Evolutionary conservation across 2,113 vertebrate species (phyloP), one percentile per base, ranked within the genome.

Genomic region (Salvelinus namaycush): DNA sequence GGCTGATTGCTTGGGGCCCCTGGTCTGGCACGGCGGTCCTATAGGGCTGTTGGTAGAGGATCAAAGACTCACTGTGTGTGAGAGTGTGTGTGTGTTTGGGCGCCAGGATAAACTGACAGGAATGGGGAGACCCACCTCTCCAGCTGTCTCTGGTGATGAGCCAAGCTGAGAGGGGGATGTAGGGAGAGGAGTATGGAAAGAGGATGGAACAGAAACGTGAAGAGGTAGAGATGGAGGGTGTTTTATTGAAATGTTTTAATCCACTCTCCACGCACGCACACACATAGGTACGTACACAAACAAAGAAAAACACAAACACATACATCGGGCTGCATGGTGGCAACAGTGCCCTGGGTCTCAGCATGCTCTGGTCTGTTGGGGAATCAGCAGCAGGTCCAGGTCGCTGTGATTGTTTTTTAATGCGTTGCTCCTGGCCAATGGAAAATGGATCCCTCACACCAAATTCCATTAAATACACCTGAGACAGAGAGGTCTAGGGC

Each of bases 331-430:
- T 44, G 39, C 9, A 9, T 44, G 39, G 39, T 20, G 54, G 54
- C 54, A 57, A 18, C 54, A 20, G 54, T 20, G 54, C 54, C 13
- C 68, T 26, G 60, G 24, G 16, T 48, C 31, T 59, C 11, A 44
- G 20, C 81, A 83, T 73, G 74, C 75, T 70, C 76, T n/a, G 57
- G 77, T 88, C 86, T 77, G 68, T 68, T 72, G 84, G 81, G 84
- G 85, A 85, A 83, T 83, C 78, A 83, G 80, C 75, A 83, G 80
- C 84, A 82, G 80, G 80, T 77, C 82, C 80, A 85, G 82, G 84
- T 82, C 79, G 60, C 77, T 75, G 76, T 81, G 79, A 82, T 80
- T 86, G 88, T 82, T 83, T 90, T 85, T 89, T 87, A 89, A 88
- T 83, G 81, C 78, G 79, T 80, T 84, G 81, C 85, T 88, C 76